Conservation (phyloP, 2,888 invertebrate genomes). For the Zygaena filipendulae region DNA sequence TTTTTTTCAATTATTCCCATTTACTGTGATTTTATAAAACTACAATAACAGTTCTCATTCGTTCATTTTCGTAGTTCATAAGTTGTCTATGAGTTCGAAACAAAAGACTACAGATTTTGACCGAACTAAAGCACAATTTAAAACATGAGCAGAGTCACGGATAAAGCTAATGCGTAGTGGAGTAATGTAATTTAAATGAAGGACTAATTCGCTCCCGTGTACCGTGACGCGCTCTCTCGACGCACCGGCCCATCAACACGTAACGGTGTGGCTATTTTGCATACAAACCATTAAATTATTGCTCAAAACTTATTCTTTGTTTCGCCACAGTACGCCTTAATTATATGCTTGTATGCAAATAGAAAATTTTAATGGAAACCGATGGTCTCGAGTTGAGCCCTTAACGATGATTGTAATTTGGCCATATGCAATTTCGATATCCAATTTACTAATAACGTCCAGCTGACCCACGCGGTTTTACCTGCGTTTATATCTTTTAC, state of each 20-base stretch:
- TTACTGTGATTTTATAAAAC: too few relatives aligned
- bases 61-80: too few relatives aligned
- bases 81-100: constrained; percentile 35
- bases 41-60: too few relatives aligned
- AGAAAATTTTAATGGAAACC: constrained; percentile 56
- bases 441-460: too few relatives aligned
- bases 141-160: constrained; percentile 38
- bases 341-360: constrained; percentile 64
- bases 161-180: constrained; percentile 39
- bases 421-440: too few relatives aligned
- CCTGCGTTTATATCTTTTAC: too few relatives aligned
- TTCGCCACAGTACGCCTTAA: constrained; percentile 63
- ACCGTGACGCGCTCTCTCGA: constrained; percentile 60
- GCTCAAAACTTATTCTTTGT: constrained; percentile 67
- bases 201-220: constrained; percentile 60
- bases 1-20: too few relatives aligned
- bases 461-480: too few relatives aligned
- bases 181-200: constrained; percentile 64
- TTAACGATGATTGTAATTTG: too few relatives aligned
- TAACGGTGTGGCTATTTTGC: constrained; percentile 66
- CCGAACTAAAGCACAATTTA: too few relatives aligned
- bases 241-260: constrained; percentile 61
- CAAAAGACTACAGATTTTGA: constrained; percentile 24
- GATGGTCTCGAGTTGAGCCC: constrained; percentile 42
- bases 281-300: constrained; percentile 69